Conservation (phyloP, 2,888 invertebrate species). For the Drosophila picticornis region DNA sequence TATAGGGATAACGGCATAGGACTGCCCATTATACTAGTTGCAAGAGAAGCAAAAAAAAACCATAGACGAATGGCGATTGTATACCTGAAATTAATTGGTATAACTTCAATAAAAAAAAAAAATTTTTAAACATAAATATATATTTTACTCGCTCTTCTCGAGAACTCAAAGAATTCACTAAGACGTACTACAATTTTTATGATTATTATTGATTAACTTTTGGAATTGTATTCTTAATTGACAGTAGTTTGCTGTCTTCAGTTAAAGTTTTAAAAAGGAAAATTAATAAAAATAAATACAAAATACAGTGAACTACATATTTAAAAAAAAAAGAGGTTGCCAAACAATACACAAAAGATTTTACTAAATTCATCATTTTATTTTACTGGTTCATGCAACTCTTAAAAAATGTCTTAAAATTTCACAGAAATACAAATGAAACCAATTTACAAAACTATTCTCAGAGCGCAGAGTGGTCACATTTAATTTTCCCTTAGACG, state of each 20-base stretch:
- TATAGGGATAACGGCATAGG: constrained; percentile 16
- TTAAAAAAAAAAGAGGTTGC: not conserved
- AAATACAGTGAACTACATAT: not conserved
- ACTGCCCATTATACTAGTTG: constrained; percentile 9
- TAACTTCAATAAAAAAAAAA: constrained; percentile 2
- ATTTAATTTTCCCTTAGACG: not conserved
- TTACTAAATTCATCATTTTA: not conserved
- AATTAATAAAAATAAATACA: not conserved
- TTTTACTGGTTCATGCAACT: not conserved
- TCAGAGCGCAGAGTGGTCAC: not conserved
- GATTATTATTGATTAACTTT: not conserved
- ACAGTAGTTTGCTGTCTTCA: not conserved
- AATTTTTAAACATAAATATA: not conserved
- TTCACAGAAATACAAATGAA: not conserved
- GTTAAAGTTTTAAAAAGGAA: not conserved
- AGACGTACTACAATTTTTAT: not conserved
- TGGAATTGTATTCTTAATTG: not conserved
- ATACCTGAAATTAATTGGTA: not conserved
- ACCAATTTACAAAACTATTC: not conserved
- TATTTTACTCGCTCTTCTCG: not conserved
- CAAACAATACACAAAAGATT: not conserved
- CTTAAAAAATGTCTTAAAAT: not conserved
- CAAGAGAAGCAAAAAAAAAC: not conserved
- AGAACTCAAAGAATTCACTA: not conserved
- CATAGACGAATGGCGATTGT: constrained; percentile 19